Evolutionary conservation across 2,888 invertebrate genomes (phyloP), one percentile per base, ranked within the genome.

Genomic region (Sarcophaga subvicina): DNA sequence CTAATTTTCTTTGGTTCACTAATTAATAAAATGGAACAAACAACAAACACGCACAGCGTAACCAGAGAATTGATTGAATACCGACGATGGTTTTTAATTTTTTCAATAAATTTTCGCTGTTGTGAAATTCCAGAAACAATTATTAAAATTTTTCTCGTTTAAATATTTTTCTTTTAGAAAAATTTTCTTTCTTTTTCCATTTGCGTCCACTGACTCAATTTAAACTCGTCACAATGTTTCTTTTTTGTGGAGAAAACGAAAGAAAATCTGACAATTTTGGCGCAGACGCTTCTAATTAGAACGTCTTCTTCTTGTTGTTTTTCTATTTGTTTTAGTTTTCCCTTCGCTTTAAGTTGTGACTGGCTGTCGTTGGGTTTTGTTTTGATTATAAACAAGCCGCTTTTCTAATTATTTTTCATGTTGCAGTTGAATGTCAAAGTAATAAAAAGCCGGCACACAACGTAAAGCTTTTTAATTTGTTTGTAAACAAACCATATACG

Each of bases 231-330:
- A 54, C 54, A 54, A 54, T 10, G 70, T 49, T 12, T 37, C 14
- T 73, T 37, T 20, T 63, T 63, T 11, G 49, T 12, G 54, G 54
- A 54, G 54, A 54, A 54, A 54, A 79, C 4, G 67, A 62, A 66
- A 54, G n/a, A 64, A 66, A 20, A 73, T 77, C 71, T 83, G 86
- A 83, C 82, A 83, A 49, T 71, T 76, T 25, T 63, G 12, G 86
- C 86, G 86, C 82, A 76, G 82, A 71, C 82, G 82, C 71, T 70
- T 73, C 12, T 20, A 2, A 22, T 62, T 12, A 59, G 20, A 12
- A 27, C 62, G n/a, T 70, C n/a, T 45, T 64, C 5, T 63, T 22
- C 70, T 67, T 54, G 17, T 17, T 54, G 17, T 54, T 54, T 0
- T 14, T 54, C 54, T 14, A 4, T 47, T 69, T 17, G 10, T 80